A percentile compares a stretch with the other conserved stretches of the same genome.
Evolutionary conservation across 2,797 vertebrate genomes (phyloP).

Genomic region (Dicrostonyx torquatus): DNA sequence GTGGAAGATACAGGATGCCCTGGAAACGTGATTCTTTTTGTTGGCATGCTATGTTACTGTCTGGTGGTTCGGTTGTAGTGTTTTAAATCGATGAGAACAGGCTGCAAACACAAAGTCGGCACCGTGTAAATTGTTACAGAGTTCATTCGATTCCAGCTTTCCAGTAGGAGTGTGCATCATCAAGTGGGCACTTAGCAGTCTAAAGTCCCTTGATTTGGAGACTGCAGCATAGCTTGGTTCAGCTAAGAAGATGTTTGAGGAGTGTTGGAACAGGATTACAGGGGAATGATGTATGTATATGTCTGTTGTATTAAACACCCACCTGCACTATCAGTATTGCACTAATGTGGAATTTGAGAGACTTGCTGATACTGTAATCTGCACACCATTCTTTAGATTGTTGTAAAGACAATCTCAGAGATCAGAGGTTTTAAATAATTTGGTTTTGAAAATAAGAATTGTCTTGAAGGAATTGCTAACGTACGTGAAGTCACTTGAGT

Average conservation of each 20-base stretch:
- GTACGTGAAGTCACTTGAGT: slow-evolving; percentile 63
- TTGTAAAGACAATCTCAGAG: slow-evolving; percentile 68
- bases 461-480: slow-evolving; percentile 67
- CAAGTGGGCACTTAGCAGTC: slow-evolving; percentile 87
- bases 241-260: slow-evolving; percentile 76
- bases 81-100: slow-evolving; percentile 68
- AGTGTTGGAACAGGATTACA: slow-evolving; percentile 71
- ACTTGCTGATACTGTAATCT: slow-evolving; percentile 65
- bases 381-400: slow-evolving; percentile 59
- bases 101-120: slow-evolving; percentile 61
- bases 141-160: slow-evolving; percentile 76
- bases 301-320: slow-evolving; percentile 62
- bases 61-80: slow-evolving; percentile 58
- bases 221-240: slow-evolving; percentile 63
- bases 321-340: slow-evolving; percentile 76
- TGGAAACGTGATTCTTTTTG: slow-evolving; percentile 61
- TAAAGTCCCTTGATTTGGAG: slow-evolving; percentile 82
- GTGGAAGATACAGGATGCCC: slow-evolving; percentile 66
- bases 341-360: slow-evolving; percentile 67
- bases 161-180: slow-evolving; percentile 87
- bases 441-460: slow-evolving; percentile 57
- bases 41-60: slow-evolving; percentile 56
- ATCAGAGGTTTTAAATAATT: slow-evolving; percentile 55
- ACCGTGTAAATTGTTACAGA: slow-evolving; percentile 43
- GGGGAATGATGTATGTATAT: slow-evolving; percentile 59